Conservation (phyloP, 2,797 vertebrate species). For the Acipenser transmontanus region DNA sequence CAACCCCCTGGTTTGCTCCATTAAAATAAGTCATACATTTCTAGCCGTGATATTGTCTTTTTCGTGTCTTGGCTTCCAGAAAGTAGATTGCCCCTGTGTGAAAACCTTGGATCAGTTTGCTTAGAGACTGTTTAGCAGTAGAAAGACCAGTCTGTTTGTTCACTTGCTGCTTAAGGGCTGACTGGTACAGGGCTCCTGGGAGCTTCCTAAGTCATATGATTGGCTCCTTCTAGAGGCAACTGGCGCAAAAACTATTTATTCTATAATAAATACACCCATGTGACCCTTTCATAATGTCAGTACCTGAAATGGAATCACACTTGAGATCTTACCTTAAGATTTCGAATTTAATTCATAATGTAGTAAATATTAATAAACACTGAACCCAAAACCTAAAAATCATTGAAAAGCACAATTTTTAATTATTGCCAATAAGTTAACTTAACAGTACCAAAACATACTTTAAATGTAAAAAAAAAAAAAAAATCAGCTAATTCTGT, state of each 20-base stretch:
- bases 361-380: too few relatives aligned
- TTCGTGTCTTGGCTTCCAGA: background rate
- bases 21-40: background rate
- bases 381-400: too few relatives aligned
- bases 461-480: slow-evolving; percentile 3
- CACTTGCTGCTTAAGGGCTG: background rate
- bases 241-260: background rate
- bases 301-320: background rate
- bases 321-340: too few relatives aligned
- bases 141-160: background rate
- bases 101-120: background rate
- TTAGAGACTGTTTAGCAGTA: background rate
- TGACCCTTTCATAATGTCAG: background rate
- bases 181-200: background rate
- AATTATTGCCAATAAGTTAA: slow-evolving; percentile 1
- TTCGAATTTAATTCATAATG: too few relatives aligned
- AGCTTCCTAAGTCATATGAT: background rate
- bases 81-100: background rate
- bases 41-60: background rate
- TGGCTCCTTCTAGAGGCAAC: background rate
- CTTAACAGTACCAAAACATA: background rate
- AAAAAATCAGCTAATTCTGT: too few relatives aligned
- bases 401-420: too few relatives aligned
- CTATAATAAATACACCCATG: background rate
- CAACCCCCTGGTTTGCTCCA: background rate